These are phyloP conservation scores for Phyllostomus discolor DNA, from an alignment of 2,113 vertebrate genomes.

Conservation along the genomic window DNA sequence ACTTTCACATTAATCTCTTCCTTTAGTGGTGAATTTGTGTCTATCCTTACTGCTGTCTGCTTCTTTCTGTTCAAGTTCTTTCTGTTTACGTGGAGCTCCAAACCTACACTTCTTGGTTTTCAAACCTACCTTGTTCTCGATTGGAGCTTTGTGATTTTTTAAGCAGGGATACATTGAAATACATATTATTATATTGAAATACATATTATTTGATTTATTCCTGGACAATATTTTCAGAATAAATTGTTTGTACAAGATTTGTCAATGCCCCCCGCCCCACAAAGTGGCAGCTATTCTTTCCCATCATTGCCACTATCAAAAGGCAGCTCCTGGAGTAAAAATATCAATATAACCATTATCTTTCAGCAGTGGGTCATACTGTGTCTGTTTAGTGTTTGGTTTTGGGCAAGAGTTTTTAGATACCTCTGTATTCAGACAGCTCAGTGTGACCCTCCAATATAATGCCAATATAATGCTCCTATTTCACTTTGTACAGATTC, in stretches of 20 bases:
- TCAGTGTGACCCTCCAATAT: not conserved
- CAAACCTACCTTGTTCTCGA: not conserved
- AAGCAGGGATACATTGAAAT: not conserved
- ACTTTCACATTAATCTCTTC: not conserved
- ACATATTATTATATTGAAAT: not conserved
- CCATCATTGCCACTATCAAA: not conserved
- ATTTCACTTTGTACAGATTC: not conserved
- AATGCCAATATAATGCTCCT: not conserved
- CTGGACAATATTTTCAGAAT: not conserved
- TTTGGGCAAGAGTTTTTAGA: not conserved
- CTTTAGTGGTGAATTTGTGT: not conserved
- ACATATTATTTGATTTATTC: not conserved
- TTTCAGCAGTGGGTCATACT: not conserved
- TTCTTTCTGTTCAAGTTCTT: not conserved
- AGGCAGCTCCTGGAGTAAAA: not conserved
- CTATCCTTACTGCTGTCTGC: not conserved
- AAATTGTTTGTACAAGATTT: not conserved
- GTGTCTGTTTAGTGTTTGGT: not conserved
- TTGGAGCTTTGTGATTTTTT: not conserved
- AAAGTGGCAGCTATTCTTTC: not conserved
- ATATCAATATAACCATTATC: too few relatives aligned
- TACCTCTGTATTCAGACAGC: not conserved
- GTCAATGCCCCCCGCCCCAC: fast-evolving
- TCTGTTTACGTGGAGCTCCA: not conserved
- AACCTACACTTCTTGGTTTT: not conserved